Base-by-base conservation (phyloP, 2,888 invertebrate genomes). In the Lissocephala sabroskyi region DNA sequence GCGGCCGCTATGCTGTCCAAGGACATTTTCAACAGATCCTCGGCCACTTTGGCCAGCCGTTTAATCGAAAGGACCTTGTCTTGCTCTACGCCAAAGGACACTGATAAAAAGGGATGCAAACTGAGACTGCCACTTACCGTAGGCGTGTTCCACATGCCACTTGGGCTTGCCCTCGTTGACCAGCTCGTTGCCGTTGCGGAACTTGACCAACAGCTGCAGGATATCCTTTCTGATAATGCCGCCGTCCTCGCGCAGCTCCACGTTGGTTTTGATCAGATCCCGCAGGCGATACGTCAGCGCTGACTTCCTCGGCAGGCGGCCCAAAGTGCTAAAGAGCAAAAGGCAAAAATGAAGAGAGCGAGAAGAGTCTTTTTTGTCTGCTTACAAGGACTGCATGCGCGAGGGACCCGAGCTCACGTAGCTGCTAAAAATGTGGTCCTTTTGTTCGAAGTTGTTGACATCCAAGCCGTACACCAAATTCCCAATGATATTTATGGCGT, bases 381-480 rank as follows among this genome's bases (percentile, higher is more conserved):
- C 79, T 55, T 51, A 80, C 79, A 77, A 81, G 33, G 66, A 76
- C 19, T 65, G 63, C 29, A 64, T 29, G 23, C n/a, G n/a, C n/a
- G n/a, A n/a, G n/a, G n/a, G n/a, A n/a, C n/a, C n/a, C n/a, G n/a
- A n/a, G 30, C 47, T 59, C 10, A 64, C 53, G 60, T 65, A 80
- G 32, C 51, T 66, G 13, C 52, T 71, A 13, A 80, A 61, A n/a
- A 82, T 50, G 32, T 80, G 76, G 49, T 79, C 78, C 23, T 53
- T 50, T 32, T 79, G 66, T 49, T 82, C 80, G 45, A 86, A 82
- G 14, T 81, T 79, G 50, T 86, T 82, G 6, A 79, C 73, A 50
- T 86, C 83, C 41, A 86, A 52, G 3, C 86, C 86, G 52, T 87
- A 87, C 32, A 85, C 83, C 41, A 86, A 81, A 26, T 83, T 83